Base-by-base conservation (phyloP, 2,113 vertebrate genomes). In the Lamprotornis superbus region DNA sequence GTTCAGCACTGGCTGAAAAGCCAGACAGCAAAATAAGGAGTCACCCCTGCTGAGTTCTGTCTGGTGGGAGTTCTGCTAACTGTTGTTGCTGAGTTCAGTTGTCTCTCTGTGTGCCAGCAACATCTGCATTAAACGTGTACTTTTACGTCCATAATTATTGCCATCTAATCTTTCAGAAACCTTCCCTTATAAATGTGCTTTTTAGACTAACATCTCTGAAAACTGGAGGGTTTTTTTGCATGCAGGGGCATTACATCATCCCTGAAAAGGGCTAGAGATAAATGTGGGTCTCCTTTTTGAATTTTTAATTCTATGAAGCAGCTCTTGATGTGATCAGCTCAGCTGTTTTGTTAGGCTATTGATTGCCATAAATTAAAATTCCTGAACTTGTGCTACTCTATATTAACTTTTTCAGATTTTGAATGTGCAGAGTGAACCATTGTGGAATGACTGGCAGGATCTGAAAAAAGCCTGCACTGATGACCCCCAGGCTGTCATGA, bases 361-460 rank as follows among this genome's bases (percentile, higher is more conserved):
- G 37, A 23, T 25, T 91, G 25, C 53, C 52, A 49, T 77, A 39
- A 65, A 77, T 64, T 71, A 79, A 67, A 24, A 11, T 85, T 60
- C 49, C 63, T 30, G 44, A 87, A 22, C 46, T 31, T 70, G 8
- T 84, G 68, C 65, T 57, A 16, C 16, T 69, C 70, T 78, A 50
- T 80, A 23, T 42, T 77, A 35, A 82, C 93, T 94, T 92, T 93
- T 90, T 73, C 96, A 99, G 99, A 98, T 99, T 96, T 94, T 99
- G 83, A 97, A 83, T 87, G 91, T 99, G 78, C 98, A 98, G 61
- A 95, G 97, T 18, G 96, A 98, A 4, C 95, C 98, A 14, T 50
- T 97, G 8, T 99, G 99, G 99, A 87, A 77, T 52, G 98, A 98
- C 18, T 99, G 99, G 99, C 99, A 99, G 95, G 98, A 99, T 59